Evolutionary conservation across 2,113 vertebrate species (phyloP).

Genomic region (Vombatus ursinus): DNA sequence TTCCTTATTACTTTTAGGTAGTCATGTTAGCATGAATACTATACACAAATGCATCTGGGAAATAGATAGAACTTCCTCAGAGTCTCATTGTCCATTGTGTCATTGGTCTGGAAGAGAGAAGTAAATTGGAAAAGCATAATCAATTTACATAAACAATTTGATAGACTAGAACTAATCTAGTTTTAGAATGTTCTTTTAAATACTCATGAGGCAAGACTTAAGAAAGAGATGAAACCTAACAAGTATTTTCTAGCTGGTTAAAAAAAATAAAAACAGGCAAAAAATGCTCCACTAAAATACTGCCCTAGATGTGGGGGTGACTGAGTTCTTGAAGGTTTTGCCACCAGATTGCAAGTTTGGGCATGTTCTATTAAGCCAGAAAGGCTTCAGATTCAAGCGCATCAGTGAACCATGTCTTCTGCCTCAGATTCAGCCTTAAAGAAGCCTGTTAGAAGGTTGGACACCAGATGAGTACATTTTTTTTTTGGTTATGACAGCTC

Average conservation of each 20-base stretch:
- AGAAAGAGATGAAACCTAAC: neutral
- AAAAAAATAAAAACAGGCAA: neutral
- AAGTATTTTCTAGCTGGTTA: neutral
- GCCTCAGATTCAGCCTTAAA: neutral
- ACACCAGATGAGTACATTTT: neutral
- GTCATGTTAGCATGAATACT: neutral
- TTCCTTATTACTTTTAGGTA: neutral
- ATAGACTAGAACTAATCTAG: slow-evolving; percentile 20
- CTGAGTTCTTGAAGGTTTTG: neutral
- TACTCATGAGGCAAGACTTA: neutral
- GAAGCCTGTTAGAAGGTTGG: neutral
- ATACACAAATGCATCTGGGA: neutral
- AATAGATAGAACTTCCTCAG: neutral
- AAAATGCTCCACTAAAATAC: neutral
- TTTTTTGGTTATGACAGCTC: slow-evolving; percentile 27
- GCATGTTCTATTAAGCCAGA: neutral
- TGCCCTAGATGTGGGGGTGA: neutral
- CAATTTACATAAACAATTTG: slow-evolving; percentile 43
- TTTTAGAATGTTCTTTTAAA: slow-evolving; percentile 16
- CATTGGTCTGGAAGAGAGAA: neutral
- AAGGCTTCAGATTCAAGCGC: neutral
- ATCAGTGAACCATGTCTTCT: neutral
- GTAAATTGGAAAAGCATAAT: slow-evolving; percentile 22
- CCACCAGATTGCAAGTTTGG: neutral
- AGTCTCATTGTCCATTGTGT: neutral